Base-by-base conservation (phyloP, 2,888 invertebrate genomes). In the Netelia melanura region DNA sequence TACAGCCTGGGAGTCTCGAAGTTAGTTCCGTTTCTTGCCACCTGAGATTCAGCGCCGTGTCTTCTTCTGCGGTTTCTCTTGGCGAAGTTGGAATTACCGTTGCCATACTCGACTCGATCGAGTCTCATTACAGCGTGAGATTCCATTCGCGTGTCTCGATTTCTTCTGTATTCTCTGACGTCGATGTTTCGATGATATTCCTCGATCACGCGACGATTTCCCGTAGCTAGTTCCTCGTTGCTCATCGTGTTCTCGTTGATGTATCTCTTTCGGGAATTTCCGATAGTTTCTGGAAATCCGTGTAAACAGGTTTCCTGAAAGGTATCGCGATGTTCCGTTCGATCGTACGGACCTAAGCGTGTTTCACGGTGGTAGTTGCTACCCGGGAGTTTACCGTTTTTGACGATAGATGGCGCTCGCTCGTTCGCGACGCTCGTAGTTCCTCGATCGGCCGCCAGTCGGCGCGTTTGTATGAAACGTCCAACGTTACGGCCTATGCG, bases 401-500 rank as follows among this genome's bases (percentile, higher is more conserved):
- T 23, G 23, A 23, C 8, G 8, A 43, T 44, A 9, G 52, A 11
- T n/a, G 78, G 17, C 14, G 38, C 23, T 30, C 25, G 54, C 11
- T 81, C 74, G 70, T 58, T 80, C 0, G 23, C 3, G n/a, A 17
- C 48, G 1, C 14, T 48, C 14, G 11, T 10, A 14, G 48, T 58
- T 58, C 58, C 10, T 58, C 10, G 58, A 58, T 58, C 61, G n/a
- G 5, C 58, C 23, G 14, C 5, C 2, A 91, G 81, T 3, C 88
- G 89, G 8, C 89, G 89, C 3, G 89, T 88, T n/a, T 91, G 90
- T 83, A 92, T 90, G 71, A 91, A 92, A 54, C 88, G 90, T 8
- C 90, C 91, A 6, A 93, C 87, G 81, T 91, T 90, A 44, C 90
- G 89, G 6, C 92, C 89, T 72, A 93, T 90, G 6, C 88, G 86